phyloP scores from a whole-genome alignment of 2,113 vertebrate species.

The Trachemys scripta region DNA sequence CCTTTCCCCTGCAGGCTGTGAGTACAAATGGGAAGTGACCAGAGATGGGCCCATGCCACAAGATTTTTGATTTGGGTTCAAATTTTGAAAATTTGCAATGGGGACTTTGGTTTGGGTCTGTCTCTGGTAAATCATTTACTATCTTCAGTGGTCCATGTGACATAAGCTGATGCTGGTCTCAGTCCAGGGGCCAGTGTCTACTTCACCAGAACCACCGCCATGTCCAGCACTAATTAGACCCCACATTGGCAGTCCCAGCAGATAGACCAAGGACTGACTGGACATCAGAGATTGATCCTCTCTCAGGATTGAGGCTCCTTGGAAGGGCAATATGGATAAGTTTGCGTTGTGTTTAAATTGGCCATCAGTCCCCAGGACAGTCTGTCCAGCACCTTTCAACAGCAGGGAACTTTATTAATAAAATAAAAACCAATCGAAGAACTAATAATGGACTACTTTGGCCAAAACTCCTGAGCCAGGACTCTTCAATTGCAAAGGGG shows the following conservation, averaged over 20 bases:
- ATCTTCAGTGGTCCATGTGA: not conserved
- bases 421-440: not conserved
- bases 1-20: not conserved
- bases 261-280: not conserved
- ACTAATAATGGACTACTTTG: not conserved
- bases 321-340: not conserved
- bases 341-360: accelerated
- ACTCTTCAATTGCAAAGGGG: not conserved
- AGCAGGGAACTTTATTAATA: not conserved
- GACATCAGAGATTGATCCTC: not conserved
- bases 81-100: no score
- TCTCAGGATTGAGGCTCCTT: not conserved
- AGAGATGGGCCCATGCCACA: not conserved
- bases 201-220: not conserved
- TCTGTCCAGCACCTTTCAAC: not conserved
- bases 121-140: accelerated
- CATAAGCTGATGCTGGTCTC: accelerated
- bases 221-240: accelerated
- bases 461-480: not conserved
- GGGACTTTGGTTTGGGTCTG: not conserved
- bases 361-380: not conserved
- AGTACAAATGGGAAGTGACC: not conserved
- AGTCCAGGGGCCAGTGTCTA: not conserved
- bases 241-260: not conserved
- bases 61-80: not conserved